phyloP scores from a whole-genome alignment of 2,888 invertebrate species.

The Nipponacmea schrenckii region DNA sequence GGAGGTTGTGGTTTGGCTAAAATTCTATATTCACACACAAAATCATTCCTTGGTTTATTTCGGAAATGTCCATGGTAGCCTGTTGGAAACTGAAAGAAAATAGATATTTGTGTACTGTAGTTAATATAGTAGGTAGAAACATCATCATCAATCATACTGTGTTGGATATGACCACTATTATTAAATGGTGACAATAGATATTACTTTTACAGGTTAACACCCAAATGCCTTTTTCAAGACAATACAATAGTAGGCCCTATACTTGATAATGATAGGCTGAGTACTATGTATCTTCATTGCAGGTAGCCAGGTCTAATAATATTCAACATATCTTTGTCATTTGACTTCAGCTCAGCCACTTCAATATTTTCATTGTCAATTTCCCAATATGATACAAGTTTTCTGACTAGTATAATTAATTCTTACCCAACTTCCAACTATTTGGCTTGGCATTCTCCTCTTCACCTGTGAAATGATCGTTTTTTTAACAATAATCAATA shows the following conservation, averaged over 20 bases:
- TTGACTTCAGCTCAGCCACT: background rate
- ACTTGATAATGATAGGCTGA: no score
- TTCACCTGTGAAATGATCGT: constrained; percentile 7
- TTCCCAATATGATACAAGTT: no score
- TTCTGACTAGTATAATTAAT: background rate
- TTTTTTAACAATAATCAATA: background rate
- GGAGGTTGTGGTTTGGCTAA: constrained; percentile 66
- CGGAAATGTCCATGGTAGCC: constrained; percentile 66
- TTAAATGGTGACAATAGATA: no score
- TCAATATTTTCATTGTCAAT: background rate
- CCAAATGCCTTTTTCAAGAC: no score
- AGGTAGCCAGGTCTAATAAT: background rate
- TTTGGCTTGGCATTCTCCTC: constrained; percentile 40
- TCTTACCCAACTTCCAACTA: constrained; percentile 52
- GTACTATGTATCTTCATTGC: background rate
- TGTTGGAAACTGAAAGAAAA: constrained; percentile 60
- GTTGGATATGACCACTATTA: background rate
- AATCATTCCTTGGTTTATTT: constrained; percentile 63
- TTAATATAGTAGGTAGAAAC: no score
- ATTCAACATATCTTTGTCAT: no score
- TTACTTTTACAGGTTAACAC: no score
- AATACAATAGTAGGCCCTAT: no score
- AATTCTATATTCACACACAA: constrained; percentile 63
- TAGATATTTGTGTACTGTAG: no score
- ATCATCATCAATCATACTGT: no score